phyloP scores from a whole-genome alignment of 2,888 invertebrate genomes.

The Polymixis flavicincta region DNA sequence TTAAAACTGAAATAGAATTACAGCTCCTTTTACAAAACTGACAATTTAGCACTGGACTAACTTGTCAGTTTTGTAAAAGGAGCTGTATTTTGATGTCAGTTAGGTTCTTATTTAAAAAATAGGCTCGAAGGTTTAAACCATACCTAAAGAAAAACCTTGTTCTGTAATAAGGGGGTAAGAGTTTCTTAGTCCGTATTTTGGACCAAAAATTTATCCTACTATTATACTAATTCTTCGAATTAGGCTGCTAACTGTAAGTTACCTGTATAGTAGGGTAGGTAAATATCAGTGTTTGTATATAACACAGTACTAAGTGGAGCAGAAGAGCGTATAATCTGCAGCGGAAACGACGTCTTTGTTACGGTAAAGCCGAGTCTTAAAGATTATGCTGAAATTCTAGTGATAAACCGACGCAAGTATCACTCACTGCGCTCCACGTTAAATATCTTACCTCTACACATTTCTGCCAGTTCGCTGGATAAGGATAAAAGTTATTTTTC shows the following conservation, averaged over 20 bases:
- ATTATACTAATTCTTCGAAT: not conserved
- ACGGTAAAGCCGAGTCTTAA: slow-evolving; percentile 70
- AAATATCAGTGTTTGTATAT: slow-evolving; percentile 51
- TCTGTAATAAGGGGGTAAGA: too few species aligned
- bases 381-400: slow-evolving; percentile 73
- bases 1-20: too few species aligned
- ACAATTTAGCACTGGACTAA: too few species aligned
- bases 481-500: slow-evolving; percentile 37
- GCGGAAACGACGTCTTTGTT: slow-evolving; percentile 73
- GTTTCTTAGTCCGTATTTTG: too few species aligned
- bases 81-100: too few species aligned
- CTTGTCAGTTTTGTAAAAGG: too few species aligned
- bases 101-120: too few species aligned
- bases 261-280: slow-evolving; percentile 8
- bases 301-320: slow-evolving; percentile 52
- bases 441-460: slow-evolving; percentile 45
- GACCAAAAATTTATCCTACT: not conserved
- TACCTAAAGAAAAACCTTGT: too few species aligned
- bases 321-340: slow-evolving; percentile 69
- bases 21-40: too few species aligned
- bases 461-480: slow-evolving; percentile 35
- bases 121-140: too few species aligned
- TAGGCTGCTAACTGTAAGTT: not conserved
- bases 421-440: slow-evolving; percentile 52
- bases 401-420: slow-evolving; percentile 67